Evolutionary conservation across 2,113 vertebrate genomes (phyloP).

Genomic region (Silurus meridionalis): DNA sequence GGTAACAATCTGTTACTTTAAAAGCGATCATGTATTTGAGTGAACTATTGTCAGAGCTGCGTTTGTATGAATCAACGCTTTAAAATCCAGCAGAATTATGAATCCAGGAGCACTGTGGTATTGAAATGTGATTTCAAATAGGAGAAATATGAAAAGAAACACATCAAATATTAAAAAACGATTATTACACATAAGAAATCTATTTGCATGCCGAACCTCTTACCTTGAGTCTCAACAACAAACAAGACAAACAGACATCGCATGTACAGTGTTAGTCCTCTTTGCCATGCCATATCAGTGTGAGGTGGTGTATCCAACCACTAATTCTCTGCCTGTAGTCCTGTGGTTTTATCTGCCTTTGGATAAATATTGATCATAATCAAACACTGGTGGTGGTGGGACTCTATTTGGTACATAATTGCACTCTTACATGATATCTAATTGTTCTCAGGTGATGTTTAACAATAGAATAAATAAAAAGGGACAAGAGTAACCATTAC

Average conservation of each 20-base stretch:
- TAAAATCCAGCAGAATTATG: neutral
- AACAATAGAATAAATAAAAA: too few relatives aligned
- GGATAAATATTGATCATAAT: too few relatives aligned
- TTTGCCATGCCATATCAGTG: constrained; percentile 2
- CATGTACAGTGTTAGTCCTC: neutral
- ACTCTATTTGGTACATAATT: too few relatives aligned
- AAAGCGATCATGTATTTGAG: neutral
- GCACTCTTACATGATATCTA: too few relatives aligned
- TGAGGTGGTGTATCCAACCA: neutral
- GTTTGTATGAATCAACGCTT: neutral
- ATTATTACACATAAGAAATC: too few relatives aligned
- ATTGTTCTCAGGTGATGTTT: too few relatives aligned
- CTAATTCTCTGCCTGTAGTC: neutral
- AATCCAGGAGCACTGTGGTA: neutral
- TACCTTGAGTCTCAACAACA: neutral
- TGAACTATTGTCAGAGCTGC: neutral
- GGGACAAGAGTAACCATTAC: too few relatives aligned
- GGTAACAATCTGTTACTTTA: neutral
- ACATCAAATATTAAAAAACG: too few relatives aligned
- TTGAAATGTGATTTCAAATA: neutral
- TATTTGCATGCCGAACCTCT: neutral
- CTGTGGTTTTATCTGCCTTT: too few relatives aligned
- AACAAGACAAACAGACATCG: constrained; percentile 1
- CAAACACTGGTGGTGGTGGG: too few relatives aligned
- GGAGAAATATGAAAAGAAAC: too few relatives aligned